These are phyloP conservation scores for Clarias laeviceps DNA, from an alignment of 2,797 vertebrate genomes.

Conservation along the genomic window DNA sequence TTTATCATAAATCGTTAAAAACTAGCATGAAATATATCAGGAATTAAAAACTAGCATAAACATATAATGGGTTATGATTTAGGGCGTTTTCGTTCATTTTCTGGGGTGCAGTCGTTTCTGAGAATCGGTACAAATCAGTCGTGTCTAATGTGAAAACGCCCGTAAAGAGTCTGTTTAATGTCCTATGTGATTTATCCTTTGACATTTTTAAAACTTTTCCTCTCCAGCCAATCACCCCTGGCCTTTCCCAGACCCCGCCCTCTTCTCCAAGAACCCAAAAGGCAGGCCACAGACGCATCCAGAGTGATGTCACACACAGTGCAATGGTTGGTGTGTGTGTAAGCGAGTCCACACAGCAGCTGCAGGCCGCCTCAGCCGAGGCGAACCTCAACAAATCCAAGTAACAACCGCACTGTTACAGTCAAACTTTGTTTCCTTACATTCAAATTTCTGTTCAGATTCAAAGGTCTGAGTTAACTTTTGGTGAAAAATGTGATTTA, in stretches of 20 bases:
- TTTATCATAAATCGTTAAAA: not conserved
- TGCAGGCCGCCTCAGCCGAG: slow-evolving; percentile 83
- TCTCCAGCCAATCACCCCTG: slow-evolving; percentile 30
- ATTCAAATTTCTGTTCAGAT: not conserved
- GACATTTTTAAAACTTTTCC: not conserved
- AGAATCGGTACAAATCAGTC: too few species aligned
- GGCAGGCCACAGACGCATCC: slow-evolving; percentile 82
- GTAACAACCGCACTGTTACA: slow-evolving; percentile 67
- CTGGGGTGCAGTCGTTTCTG: too few species aligned
- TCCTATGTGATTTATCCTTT: not conserved
- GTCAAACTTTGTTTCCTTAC: not conserved
- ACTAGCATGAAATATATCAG: too few species aligned
- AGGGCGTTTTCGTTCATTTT: too few species aligned
- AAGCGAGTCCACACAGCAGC: slow-evolving; percentile 84
- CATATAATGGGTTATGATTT: not conserved
- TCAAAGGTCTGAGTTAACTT: not conserved
- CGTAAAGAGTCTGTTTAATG: too few species aligned
- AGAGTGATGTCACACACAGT: slow-evolving; percentile 84
- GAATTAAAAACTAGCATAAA: not conserved
- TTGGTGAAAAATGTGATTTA: not conserved
- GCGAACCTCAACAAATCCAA: slow-evolving; percentile 84
- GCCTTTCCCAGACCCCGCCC: slow-evolving; percentile 83
- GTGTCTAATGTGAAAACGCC: too few species aligned
- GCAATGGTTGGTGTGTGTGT: slow-evolving; percentile 76
- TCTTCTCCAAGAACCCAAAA: slow-evolving; percentile 86